Conservation (phyloP, 2,797 vertebrate genomes). For the Atherinosoma microstoma region DNA sequence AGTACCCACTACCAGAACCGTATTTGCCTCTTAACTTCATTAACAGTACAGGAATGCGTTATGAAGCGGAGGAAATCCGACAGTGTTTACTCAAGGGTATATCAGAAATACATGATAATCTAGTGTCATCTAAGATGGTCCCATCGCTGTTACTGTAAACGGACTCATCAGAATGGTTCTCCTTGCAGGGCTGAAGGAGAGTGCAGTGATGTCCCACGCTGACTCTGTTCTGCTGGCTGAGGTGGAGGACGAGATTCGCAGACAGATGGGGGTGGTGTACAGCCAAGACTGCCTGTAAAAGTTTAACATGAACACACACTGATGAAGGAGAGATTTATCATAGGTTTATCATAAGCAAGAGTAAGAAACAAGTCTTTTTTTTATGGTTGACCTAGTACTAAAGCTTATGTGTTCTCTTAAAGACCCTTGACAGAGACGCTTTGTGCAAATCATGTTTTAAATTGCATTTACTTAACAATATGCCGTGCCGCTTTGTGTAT, state of each 20-base stretch:
- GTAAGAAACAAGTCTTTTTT: too few species aligned
- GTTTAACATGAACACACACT: constrained; percentile 47
- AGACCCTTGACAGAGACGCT: background rate
- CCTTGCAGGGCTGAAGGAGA: constrained; percentile 67
- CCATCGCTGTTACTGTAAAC: background rate
- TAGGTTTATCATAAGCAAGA: too few species aligned
- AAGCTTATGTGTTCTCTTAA: too few species aligned
- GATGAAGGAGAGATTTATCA: constrained; percentile 9
- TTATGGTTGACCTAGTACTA: too few species aligned
- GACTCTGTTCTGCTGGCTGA: constrained; percentile 72
- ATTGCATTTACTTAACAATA: background rate
- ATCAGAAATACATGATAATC: constrained; percentile 13
- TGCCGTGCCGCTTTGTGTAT: background rate
- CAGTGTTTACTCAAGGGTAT: constrained; percentile 83
- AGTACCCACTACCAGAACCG: constrained; percentile 70
- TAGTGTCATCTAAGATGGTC: too few species aligned
- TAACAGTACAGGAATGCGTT: constrained; percentile 77
- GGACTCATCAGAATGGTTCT: constrained; percentile 12
- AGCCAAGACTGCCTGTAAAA: constrained; percentile 70
- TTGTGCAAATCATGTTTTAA: background rate
- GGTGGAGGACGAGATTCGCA: constrained; percentile 76
- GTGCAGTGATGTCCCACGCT: constrained; percentile 72
- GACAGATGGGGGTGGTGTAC: constrained; percentile 74
- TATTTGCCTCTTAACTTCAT: constrained; percentile 74
- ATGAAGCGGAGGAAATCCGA: constrained; percentile 84